These are phyloP conservation scores for Trissoscelio sp. DNA, from an alignment of 2,888 invertebrate species.

Conservation along the genomic window DNA sequence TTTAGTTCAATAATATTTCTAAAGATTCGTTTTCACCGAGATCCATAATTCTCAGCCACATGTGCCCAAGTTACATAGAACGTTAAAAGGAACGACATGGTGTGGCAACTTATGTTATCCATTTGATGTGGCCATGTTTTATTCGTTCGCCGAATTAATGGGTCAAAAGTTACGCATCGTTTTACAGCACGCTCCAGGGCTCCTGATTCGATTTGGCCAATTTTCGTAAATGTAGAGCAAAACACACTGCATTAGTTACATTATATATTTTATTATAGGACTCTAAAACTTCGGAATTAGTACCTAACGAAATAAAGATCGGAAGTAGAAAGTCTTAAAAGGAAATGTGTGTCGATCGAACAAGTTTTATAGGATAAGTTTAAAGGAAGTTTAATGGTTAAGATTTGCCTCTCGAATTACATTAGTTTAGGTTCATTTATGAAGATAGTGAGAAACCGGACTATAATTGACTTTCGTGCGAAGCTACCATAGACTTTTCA, in stretches of 20 bases:
- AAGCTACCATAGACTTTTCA: slow-evolving; percentile 44
- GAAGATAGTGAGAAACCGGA: slow-evolving; percentile 40
- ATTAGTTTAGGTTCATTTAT: slow-evolving; percentile 56
- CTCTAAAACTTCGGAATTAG: slow-evolving; percentile 50
- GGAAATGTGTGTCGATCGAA: slow-evolving; percentile 63
- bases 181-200: slow-evolving; percentile 12
- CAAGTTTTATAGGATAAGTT: slow-evolving; percentile 66
- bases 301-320: slow-evolving; percentile 47
- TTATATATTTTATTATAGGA: slow-evolving; percentile 46
- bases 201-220: slow-evolving; percentile 22
- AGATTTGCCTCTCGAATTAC: slow-evolving; percentile 61
- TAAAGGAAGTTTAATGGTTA: slow-evolving; percentile 62
- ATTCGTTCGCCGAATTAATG: slow-evolving; percentile 23
- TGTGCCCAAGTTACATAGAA: not conserved
- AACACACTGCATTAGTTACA: slow-evolving; percentile 47
- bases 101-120: not conserved
- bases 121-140: not conserved
- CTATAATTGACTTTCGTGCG: slow-evolving; percentile 48
- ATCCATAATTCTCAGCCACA: too few species aligned
- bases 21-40: too few species aligned
- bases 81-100: not conserved
- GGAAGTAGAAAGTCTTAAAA: slow-evolving; percentile 52
- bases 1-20: too few species aligned
- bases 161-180: slow-evolving; percentile 31
- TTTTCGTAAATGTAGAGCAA: slow-evolving; percentile 35